Conservation (phyloP, 2,888 invertebrate genomes). For the Troides helena region DNA sequence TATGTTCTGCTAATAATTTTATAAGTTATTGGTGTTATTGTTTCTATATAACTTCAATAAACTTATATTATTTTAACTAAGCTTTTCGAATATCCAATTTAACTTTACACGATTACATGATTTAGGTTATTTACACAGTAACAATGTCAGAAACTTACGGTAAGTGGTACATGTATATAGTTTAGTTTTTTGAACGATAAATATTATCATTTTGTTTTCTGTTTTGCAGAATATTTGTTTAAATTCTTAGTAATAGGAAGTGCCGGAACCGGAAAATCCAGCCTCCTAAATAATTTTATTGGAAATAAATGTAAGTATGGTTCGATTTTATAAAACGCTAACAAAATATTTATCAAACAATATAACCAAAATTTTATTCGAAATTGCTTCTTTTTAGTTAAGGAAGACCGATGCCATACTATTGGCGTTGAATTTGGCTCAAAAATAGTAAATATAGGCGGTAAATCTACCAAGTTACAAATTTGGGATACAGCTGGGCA, state of each 20-base stretch:
- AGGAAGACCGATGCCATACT: constrained; percentile 90
- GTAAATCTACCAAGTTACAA: constrained; percentile 90
- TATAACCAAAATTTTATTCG: background rate
- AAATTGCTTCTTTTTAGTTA: constrained; percentile 76
- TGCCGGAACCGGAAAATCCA: constrained; percentile 91
- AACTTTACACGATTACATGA: background rate
- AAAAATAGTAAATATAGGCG: constrained; percentile 89
- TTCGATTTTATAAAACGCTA: background rate
- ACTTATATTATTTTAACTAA: background rate
- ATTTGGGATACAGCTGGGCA: constrained; percentile 97
- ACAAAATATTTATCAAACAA: background rate
- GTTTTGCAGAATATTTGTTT: constrained; percentile 87
- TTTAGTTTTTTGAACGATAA: background rate
- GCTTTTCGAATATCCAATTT: background rate
- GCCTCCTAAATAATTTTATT: constrained; percentile 90
- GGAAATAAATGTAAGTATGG: constrained; percentile 89
- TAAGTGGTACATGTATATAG: background rate
- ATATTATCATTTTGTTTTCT: constrained; percentile 13
- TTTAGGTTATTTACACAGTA: background rate
- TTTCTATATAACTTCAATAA: background rate
- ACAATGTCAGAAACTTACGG: constrained; percentile 29
- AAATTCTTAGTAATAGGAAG: constrained; percentile 92
- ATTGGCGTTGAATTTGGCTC: constrained; percentile 95
- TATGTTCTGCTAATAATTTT: background rate
- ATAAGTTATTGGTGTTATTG: background rate